Evolutionary conservation across 2,797 vertebrate genomes (phyloP), one percentile per base, ranked within the genome.

Genomic region (Gila robusta): DNA sequence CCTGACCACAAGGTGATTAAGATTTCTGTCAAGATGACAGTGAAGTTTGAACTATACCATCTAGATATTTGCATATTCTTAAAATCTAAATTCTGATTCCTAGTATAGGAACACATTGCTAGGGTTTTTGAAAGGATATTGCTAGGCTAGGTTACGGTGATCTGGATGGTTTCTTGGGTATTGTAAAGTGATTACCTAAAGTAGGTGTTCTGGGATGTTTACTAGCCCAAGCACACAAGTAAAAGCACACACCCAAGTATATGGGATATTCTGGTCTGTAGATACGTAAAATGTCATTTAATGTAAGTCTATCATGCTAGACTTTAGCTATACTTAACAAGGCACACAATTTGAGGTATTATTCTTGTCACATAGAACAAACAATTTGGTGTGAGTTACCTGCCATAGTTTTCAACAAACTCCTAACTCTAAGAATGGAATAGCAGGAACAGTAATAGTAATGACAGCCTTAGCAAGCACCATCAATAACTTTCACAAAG

Each of bases 1-100:
- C 16, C 49, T 39, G 77, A 74, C 47, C 28, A 10, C 44, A 83
- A 23, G 41, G 86, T 88, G 83, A 26, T 86, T 26, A 59, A 19
- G 17, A 69, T 52, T 71, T 49, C 59, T 41, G 32, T 69, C 28
- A 21, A 3, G 6, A 8, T 72, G 47, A 19, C 59, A 76, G 16
- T 47, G n/a, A 78, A 49, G 2, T 7, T 9, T 72, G 5, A 39
- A 21, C 28, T 69, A 74, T 32, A 9, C 12, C 19, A 7, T 52
- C 5, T 19, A 73, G 5, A 64, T 71, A 72, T 66, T 32, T 54
- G 14, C 26, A 52, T 66, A 11, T 79, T 69, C 32, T 69, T 37
- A 37, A 69, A 69, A 35, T 72, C 11, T n/a, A 72, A 11, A 59
- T 59, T 10, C 54, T 59, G 54, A 23, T 59, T 59, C 26, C 26